Percentiles rank a stretch among this genome's conserved stretches.
Conservation (phyloP, 2,113 vertebrate genomes). For the Bettongia penicillata region DNA sequence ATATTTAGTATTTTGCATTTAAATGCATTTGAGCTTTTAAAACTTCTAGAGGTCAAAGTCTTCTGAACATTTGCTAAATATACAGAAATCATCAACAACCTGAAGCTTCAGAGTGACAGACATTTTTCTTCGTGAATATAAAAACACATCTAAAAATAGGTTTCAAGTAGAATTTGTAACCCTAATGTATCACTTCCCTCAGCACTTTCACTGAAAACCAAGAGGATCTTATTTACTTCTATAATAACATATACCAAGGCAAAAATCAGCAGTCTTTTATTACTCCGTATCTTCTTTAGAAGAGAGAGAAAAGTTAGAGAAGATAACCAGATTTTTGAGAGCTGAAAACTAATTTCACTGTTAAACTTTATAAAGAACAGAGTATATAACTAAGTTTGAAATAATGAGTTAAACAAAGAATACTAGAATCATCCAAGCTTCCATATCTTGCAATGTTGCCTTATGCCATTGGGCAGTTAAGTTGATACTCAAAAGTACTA, state of each 20-base stretch:
- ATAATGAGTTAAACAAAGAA: neutral
- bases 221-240: neutral
- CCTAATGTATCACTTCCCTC: neutral
- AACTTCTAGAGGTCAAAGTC: neutral
- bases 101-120: neutral
- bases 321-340: neutral
- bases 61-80: neutral
- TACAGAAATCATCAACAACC: neutral
- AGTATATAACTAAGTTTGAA: rapidly evolving
- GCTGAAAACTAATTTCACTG: neutral
- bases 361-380: neutral
- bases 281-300: neutral
- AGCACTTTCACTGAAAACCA: neutral
- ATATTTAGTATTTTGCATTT: neutral
- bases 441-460: rapidly evolving
- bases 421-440: rapidly evolving
- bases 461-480: neutral
- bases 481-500: neutral
- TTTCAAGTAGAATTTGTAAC: neutral
- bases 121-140: neutral
- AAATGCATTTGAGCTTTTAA: neutral
- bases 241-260: neutral
- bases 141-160: neutral
- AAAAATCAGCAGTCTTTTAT: neutral
- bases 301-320: neutral